phyloP scores from a whole-genome alignment of 1,140 invertebrate genomes.

The Brachystomella parvula region DNA sequence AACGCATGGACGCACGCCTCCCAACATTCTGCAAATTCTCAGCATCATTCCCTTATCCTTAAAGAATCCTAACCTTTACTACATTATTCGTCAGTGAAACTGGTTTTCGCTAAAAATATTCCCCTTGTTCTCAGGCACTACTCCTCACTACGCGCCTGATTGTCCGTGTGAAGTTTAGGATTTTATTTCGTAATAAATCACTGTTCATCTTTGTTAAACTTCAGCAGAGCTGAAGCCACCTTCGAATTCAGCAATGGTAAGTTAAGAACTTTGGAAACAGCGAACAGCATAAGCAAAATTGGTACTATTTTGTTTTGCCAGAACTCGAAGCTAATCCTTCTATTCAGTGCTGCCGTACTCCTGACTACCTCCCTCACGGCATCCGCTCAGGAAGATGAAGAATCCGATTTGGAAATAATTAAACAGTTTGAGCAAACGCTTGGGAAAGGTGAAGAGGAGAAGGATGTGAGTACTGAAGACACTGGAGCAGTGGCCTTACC shows the following conservation, averaged over 20 bases:
- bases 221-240: no score
- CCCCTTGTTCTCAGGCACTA: no score
- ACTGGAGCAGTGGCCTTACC: no score
- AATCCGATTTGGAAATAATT: constrained; percentile 4
- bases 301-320: no score
- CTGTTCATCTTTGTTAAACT: no score
- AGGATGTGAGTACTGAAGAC: constrained; percentile 7
- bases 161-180: no score
- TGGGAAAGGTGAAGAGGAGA: constrained; percentile 2
- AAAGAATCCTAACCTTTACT: constrained; percentile 40
- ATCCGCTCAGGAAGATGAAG: constrained; percentile 16
- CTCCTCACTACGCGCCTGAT: no score
- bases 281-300: no score
- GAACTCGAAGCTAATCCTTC: neutral
- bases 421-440: neutral
- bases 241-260: no score
- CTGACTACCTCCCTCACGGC: constrained; percentile 5
- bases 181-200: no score
- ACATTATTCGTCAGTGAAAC: constrained; percentile 14
- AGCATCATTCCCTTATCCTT: constrained; percentile 17
- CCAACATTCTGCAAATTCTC: constrained; percentile 40
- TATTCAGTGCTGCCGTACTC: neutral
- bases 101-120: neutral
- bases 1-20: no score
- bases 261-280: no score